These are phyloP conservation scores for Taeniopygia guttata DNA, from an alignment of 2,797 vertebrate genomes.

Conservation along the genomic window DNA sequence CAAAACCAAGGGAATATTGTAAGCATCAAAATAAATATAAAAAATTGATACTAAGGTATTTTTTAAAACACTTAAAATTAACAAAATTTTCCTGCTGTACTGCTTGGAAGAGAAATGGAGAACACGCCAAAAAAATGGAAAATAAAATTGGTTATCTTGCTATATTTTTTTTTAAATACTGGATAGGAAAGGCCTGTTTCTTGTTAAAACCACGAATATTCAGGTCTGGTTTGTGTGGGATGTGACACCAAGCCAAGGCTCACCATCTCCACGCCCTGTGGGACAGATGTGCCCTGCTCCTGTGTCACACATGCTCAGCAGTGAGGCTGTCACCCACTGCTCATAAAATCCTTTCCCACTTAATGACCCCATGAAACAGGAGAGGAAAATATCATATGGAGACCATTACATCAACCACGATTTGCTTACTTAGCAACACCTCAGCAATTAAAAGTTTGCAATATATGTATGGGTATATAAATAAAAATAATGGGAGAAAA, in stretches of 20 bases:
- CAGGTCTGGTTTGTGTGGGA: background rate
- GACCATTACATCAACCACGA: background rate
- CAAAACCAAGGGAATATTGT: background rate
- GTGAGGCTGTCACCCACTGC: background rate
- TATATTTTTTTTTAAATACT: background rate
- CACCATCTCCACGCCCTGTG: background rate
- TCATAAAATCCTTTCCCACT: background rate
- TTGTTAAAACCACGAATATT: background rate
- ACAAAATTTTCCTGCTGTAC: background rate
- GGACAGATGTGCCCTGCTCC: background rate
- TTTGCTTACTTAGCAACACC: background rate
- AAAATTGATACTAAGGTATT: background rate
- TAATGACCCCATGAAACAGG: background rate
- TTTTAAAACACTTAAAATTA: background rate
- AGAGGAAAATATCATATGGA: background rate
- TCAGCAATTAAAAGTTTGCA: background rate
- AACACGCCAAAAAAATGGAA: fast-evolving
- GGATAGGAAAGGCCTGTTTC: background rate
- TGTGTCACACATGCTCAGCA: background rate
- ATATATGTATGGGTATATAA: background rate
- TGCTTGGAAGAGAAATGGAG: background rate
- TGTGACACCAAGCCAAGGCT: background rate
- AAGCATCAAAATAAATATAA: background rate
- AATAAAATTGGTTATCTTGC: background rate
- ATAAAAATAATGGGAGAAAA: background rate